Conservation (phyloP, 2,888 invertebrate genomes). For the Temnothorax unifasciatus region DNA sequence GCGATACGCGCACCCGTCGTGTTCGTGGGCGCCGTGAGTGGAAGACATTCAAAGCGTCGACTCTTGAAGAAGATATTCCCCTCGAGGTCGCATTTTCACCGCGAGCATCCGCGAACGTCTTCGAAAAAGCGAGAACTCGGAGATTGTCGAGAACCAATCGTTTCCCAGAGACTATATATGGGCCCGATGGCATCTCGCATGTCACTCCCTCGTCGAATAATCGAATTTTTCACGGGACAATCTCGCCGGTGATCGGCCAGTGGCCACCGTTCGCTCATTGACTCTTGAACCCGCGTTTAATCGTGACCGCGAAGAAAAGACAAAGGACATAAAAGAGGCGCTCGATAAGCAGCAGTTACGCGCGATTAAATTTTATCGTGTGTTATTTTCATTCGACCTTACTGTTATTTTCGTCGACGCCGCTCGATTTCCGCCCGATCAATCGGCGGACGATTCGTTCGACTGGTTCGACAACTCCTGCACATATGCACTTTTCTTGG, state of each 20-base stretch:
- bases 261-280: conserved; percentile 57
- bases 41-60: not conserved
- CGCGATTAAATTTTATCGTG: conserved; percentile 39
- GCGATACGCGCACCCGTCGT: conserved; percentile 29
- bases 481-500: not conserved
- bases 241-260: not conserved
- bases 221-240: not conserved
- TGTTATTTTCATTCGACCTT: conserved; percentile 14
- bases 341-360: conserved; percentile 1
- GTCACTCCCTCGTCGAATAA: not conserved
- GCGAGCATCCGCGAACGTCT: not conserved
- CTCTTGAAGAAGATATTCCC: conserved; percentile 16
- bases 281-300: conserved; percentile 61
- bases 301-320: not conserved
- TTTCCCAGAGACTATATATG: not conserved
- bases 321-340: not conserved
- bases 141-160: too few species aligned
- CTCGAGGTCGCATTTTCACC: conserved; percentile 8
- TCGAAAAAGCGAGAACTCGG: not conserved
- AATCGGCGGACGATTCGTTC: not conserved
- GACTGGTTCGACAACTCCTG: conserved; percentile 13
- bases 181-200: not conserved
- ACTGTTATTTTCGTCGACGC: conserved; percentile 38
- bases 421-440: not conserved
- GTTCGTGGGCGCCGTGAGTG: conserved; percentile 48